phyloP scores from a whole-genome alignment of 2,888 invertebrate genomes.

The Ctenicera cuprea region DNA sequence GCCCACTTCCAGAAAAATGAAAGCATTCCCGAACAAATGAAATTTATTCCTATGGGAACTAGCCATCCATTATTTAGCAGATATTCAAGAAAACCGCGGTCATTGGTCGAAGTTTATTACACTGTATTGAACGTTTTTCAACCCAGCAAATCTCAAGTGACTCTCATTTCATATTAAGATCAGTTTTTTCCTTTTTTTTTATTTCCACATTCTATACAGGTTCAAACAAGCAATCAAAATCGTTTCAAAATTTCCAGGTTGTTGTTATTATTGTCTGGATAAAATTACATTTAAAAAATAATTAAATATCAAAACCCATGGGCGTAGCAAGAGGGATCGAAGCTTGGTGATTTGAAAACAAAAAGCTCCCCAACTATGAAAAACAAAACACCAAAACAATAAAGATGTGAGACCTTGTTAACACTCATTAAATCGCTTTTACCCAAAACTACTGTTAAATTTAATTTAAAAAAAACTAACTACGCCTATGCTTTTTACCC shows the following conservation, averaged over 20 bases:
- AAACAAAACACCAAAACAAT: no score
- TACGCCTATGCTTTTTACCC: no score
- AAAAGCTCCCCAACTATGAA: no score
- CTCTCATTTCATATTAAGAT: conserved; percentile 9
- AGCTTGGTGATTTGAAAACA: no score
- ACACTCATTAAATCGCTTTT: no score
- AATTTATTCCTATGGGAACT: conserved; percentile 68
- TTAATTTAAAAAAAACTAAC: no score
- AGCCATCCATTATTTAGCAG: conserved; percentile 69
- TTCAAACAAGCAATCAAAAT: not conserved
- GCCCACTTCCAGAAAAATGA: conserved; percentile 72
- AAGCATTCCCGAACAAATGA: conserved; percentile 72
- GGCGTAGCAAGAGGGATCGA: no score
- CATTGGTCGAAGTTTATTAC: conserved; percentile 45
- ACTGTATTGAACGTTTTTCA: conserved; percentile 36
- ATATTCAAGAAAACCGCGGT: conserved; percentile 51
- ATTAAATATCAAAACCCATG: no score
- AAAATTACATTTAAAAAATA: no score
- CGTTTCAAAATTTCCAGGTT: not conserved
- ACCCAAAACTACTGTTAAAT: no score
- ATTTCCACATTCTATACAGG: not conserved
- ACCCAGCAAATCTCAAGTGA: conserved; percentile 8
- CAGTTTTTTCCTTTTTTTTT: not conserved
- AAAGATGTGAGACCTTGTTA: no score
- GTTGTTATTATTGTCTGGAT: no score